A percentile compares a stretch with the other conserved stretches of the same genome.
phyloP scores from a whole-genome alignment of 2,113 vertebrate species.

The Arizona elegans region DNA sequence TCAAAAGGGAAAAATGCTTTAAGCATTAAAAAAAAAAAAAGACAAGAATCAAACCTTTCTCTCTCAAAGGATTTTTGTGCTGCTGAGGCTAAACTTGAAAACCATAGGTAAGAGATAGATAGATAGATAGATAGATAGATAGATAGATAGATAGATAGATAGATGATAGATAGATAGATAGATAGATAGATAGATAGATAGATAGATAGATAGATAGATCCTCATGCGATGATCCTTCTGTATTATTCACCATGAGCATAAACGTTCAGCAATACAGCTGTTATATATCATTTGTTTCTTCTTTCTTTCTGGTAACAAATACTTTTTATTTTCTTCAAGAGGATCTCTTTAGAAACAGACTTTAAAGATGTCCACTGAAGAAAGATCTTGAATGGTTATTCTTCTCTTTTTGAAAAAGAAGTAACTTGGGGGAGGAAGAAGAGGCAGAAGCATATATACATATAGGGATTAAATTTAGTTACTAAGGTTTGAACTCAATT shows the following conservation, averaged over 20 bases:
- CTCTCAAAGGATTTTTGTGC: conserved; percentile 26
- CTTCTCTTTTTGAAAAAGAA: background rate
- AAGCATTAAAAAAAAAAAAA: conserved; percentile 14
- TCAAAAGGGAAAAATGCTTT: background rate
- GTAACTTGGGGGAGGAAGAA: background rate
- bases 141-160: conserved; percentile 33
- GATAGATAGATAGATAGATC: conserved; percentile 34
- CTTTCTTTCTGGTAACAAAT: background rate
- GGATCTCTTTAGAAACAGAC: background rate
- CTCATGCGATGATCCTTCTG: conserved; percentile 22
- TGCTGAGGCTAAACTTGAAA: conserved; percentile 19
- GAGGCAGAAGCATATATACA: background rate
- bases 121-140: conserved; percentile 39
- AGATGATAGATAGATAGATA: conserved; percentile 32
- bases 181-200: conserved; percentile 36
- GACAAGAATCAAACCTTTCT: background rate
- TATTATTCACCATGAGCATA: conserved; percentile 1
- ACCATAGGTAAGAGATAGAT: conserved; percentile 20
- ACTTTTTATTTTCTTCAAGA: conserved; percentile 13
- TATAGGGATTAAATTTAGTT: background rate
- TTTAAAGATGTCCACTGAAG: background rate
- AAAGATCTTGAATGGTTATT: background rate
- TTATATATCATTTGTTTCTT: background rate
- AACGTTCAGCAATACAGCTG: background rate
- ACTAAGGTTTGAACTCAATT: background rate